Conservation (phyloP, 1,140 invertebrate genomes). For the Aricia agestis region DNA sequence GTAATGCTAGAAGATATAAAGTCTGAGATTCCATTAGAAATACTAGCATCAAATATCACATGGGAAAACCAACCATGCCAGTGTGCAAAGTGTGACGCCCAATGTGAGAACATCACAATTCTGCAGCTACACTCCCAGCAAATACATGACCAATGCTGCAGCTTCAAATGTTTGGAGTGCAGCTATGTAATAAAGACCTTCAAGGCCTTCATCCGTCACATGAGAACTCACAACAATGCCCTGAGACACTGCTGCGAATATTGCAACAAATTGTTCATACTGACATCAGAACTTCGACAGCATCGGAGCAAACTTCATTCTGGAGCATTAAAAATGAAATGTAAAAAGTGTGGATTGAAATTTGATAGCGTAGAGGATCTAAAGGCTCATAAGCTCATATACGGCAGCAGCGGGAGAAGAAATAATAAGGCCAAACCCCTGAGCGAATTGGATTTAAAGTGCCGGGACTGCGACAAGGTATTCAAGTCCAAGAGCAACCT, state of each 20-base stretch:
- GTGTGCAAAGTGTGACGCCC: slow-evolving; percentile 60
- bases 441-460: slow-evolving; percentile 46
- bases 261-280: slow-evolving; percentile 51
- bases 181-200: slow-evolving; percentile 45
- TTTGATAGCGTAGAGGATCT: slow-evolving; percentile 51
- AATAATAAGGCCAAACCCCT: slow-evolving; percentile 27
- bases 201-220: slow-evolving; percentile 53
- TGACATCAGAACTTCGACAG: slow-evolving; percentile 40
- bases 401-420: slow-evolving; percentile 35
- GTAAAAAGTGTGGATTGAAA: slow-evolving; percentile 48
- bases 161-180: slow-evolving; percentile 60
- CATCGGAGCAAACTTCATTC: slow-evolving; percentile 47
- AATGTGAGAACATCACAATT: slow-evolving; percentile 54
- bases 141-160: slow-evolving; percentile 55
- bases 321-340: slow-evolving; percentile 41
- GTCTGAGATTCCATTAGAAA: slow-evolving; percentile 30
- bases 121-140: slow-evolving; percentile 57
- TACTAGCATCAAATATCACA: slow-evolving; percentile 32
- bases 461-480: slow-evolving; percentile 53
- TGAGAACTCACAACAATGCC: slow-evolving; percentile 47
- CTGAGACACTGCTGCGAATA: slow-evolving; percentile 59
- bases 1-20: slow-evolving; percentile 20
- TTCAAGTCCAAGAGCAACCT: slow-evolving; percentile 62
- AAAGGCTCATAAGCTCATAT: slow-evolving; percentile 52
- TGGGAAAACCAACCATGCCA: slow-evolving; percentile 61